phyloP scores from a whole-genome alignment of 2,888 invertebrate species.

The Cheilosia soror region DNA sequence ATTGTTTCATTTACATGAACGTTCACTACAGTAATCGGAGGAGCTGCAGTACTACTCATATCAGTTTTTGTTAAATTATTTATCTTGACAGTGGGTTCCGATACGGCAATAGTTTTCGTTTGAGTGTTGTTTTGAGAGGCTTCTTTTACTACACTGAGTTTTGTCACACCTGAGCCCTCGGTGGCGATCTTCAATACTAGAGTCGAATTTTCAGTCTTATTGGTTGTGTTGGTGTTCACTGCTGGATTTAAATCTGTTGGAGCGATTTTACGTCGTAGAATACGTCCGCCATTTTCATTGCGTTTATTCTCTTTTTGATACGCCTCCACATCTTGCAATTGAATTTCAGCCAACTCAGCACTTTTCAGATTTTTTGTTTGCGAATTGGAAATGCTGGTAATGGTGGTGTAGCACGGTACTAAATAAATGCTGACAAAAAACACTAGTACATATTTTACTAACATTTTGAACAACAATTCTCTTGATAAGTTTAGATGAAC shows the following conservation, averaged over 20 bases:
- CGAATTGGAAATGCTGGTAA: slow-evolving; percentile 38
- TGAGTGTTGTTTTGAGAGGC: neutral
- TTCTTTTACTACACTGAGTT: slow-evolving; percentile 15
- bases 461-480: slow-evolving; percentile 30
- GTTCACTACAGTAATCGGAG: neutral
- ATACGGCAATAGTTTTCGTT: neutral
- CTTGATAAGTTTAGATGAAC: neutral
- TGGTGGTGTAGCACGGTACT: neutral
- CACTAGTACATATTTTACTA: slow-evolving; percentile 34
- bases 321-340: slow-evolving; percentile 48
- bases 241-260: slow-evolving; percentile 30
- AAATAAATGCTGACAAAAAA: slow-evolving; percentile 36
- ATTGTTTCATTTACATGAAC: slow-evolving; percentile 19
- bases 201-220: neutral
- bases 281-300: slow-evolving; percentile 29
- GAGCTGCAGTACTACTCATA: neutral
- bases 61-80: slow-evolving; percentile 2
- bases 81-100: neutral
- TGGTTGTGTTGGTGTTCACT: slow-evolving; percentile 12
- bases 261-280: slow-evolving; percentile 45
- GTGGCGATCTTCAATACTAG: slow-evolving; percentile 32
- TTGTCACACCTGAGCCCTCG: slow-evolving; percentile 61
- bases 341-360: slow-evolving; percentile 52
- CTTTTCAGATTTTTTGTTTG: slow-evolving; percentile 50
- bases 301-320: slow-evolving; percentile 38